A percentile compares a stretch with the other conserved stretches of the same genome.
phyloP scores from a whole-genome alignment of 35 echinoderm and acorn worm species.

The Acanthaster planci region DNA sequence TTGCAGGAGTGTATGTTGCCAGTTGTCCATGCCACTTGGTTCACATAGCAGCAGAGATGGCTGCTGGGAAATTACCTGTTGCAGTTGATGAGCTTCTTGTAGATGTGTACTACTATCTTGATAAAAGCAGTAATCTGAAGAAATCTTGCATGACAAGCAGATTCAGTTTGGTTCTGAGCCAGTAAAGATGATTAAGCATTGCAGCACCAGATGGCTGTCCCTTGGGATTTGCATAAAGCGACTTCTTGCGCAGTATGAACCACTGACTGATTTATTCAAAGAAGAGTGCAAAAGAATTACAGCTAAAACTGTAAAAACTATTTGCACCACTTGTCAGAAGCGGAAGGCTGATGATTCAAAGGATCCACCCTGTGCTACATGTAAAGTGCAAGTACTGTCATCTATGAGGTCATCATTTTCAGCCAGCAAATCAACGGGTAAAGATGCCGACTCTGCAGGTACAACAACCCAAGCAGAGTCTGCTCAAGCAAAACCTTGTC shows the following conservation, averaged over 20 bases:
- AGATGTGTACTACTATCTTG: conserved; percentile 58
- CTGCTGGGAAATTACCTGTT: conserved; percentile 42
- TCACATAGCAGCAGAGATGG: conserved; percentile 49
- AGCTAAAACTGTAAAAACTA: neutral
- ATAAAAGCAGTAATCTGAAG: conserved; percentile 42
- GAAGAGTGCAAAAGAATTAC: neutral
- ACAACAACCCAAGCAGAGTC: neutral
- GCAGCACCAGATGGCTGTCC: conserved; percentile 31
- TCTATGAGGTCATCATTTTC: neutral
- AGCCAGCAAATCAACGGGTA: neutral
- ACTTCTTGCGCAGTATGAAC: conserved; percentile 27
- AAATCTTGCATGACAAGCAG: conserved; percentile 26
- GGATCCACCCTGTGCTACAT: neutral
- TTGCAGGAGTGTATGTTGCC: conserved; percentile 13
- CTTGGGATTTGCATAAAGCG: conserved; percentile 24
- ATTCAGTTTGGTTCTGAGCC: conserved; percentile 30
- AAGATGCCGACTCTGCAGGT: neutral
- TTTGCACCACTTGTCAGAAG: neutral
- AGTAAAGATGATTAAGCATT: conserved; percentile 61
- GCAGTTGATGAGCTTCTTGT: conserved; percentile 51
- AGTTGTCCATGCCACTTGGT: conserved; percentile 53
- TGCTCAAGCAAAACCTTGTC: neutral
- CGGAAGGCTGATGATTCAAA: neutral
- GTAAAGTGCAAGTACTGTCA: neutral
- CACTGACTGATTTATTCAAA: neutral